Evolutionary conservation across 2,797 vertebrate species (phyloP).

Genomic region (Cephalopachus bancanus): DNA sequence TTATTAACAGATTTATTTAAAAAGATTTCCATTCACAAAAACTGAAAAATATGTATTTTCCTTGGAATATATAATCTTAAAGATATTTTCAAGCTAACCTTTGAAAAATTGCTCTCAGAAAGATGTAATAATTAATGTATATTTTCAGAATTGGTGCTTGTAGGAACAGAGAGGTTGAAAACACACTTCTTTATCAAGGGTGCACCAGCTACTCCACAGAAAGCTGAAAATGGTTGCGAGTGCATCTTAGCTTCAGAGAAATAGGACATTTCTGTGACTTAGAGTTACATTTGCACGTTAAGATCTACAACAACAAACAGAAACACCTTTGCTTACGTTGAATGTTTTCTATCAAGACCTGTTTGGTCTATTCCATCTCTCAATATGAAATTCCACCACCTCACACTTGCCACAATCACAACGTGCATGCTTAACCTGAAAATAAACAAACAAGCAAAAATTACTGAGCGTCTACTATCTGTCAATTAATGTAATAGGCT

Average conservation of each 20-base stretch:
- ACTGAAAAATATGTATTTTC: neutral
- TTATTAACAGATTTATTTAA: constrained; percentile 34
- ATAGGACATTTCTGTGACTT: neutral
- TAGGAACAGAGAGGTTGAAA: neutral
- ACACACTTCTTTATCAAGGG: neutral
- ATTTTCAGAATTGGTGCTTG: constrained; percentile 29
- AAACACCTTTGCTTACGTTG: neutral
- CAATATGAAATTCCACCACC: neutral
- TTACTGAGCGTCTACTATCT: neutral
- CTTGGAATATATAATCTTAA: constrained; percentile 24
- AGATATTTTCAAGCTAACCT: constrained; percentile 26
- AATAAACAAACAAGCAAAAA: constrained; percentile 2
- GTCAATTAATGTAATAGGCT: neutral
- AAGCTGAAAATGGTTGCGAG: neutral
- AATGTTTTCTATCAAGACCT: constrained; percentile 1
- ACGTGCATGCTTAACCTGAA: neutral
- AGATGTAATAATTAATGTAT: neutral
- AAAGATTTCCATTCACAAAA: constrained; percentile 12
- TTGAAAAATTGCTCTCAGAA: constrained; percentile 52
- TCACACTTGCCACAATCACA: neutral
- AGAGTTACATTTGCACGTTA: neutral
- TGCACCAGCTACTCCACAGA: neutral
- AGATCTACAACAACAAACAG: neutral
- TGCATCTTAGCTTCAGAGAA: constrained; percentile 7
- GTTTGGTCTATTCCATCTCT: neutral